Evolutionary conservation across 2,888 invertebrate genomes (phyloP).

Genomic region (Acleris emargana): DNA sequence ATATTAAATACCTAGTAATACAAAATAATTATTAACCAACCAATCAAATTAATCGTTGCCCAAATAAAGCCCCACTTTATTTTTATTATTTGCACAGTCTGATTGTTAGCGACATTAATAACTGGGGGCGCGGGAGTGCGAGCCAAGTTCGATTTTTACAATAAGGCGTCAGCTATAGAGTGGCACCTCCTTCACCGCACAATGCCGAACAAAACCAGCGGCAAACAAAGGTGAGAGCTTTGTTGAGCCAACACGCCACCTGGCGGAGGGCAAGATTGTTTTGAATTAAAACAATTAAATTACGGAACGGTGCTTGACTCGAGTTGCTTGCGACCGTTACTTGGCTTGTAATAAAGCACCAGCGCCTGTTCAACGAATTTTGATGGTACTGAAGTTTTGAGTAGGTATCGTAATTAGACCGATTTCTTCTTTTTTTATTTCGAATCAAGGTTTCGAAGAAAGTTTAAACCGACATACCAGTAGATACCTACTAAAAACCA

Average conservation of each 20-base stretch:
- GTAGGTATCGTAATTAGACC: neutral
- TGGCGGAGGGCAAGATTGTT: slow-evolving; percentile 9
- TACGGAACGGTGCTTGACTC: neutral
- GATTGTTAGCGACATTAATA: slow-evolving; percentile 6
- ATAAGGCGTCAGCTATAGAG: slow-evolving; percentile 7
- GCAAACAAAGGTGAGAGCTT: slow-evolving; percentile 11
- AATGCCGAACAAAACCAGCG: slow-evolving; percentile 10
- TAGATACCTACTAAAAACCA: too few relatives aligned
- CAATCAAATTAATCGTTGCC: neutral
- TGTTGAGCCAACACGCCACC: slow-evolving; percentile 18
- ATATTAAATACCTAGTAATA: too few relatives aligned
- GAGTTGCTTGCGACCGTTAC: neutral
- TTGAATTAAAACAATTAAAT: neutral
- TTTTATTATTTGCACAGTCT: slow-evolving; percentile 11
- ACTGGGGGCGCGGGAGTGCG: slow-evolving; percentile 6
- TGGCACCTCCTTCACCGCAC: slow-evolving; percentile 31
- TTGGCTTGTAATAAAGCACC: neutral
- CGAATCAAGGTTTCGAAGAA: neutral
- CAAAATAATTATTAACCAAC: neutral
- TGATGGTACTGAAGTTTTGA: neutral
- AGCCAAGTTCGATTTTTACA: slow-evolving; percentile 5
- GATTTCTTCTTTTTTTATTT: too few relatives aligned
- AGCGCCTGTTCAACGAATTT: neutral
- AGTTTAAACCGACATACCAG: too few relatives aligned
- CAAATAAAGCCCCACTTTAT: slow-evolving; percentile 9